A percentile compares a stretch with the other conserved stretches of the same genome.
Evolutionary conservation across 2,113 vertebrate species (phyloP).

Genomic region (Tychaedon coryphoeus): DNA sequence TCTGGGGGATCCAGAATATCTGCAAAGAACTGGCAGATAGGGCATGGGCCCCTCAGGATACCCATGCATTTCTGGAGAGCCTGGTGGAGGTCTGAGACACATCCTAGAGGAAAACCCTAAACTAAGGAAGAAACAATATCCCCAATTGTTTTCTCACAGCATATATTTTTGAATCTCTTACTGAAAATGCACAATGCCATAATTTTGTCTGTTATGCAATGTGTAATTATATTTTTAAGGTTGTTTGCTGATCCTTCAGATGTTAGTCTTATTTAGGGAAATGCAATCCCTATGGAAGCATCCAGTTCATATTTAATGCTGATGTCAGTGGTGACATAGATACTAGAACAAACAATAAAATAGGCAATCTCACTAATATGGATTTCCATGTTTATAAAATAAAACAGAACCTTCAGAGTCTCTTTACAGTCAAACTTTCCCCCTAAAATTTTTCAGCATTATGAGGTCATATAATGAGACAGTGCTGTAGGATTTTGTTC

Average conservation of each 20-base stretch:
- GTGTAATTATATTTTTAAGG: background rate
- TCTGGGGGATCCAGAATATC: background rate
- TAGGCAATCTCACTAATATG: background rate
- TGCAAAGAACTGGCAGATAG: background rate
- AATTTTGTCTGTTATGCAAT: background rate
- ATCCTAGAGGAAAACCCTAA: background rate
- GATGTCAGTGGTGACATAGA: background rate
- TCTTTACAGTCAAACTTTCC: background rate
- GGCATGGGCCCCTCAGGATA: background rate
- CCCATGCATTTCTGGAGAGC: slow-evolving; percentile 14
- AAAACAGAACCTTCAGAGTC: background rate
- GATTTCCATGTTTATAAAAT: background rate
- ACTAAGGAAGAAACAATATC: background rate
- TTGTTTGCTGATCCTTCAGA: background rate
- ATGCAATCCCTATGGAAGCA: background rate
- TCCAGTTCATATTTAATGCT: background rate
- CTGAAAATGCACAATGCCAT: background rate
- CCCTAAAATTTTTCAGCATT: background rate
- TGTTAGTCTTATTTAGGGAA: background rate
- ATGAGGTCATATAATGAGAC: background rate
- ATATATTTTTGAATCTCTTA: background rate
- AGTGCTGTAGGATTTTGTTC: background rate
- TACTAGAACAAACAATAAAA: background rate
- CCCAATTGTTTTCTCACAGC: rapidly evolving
- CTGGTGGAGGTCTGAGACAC: background rate